These are phyloP conservation scores for Drosophila borborema DNA, from an alignment of 2,888 invertebrate species.

Conservation along the genomic window DNA sequence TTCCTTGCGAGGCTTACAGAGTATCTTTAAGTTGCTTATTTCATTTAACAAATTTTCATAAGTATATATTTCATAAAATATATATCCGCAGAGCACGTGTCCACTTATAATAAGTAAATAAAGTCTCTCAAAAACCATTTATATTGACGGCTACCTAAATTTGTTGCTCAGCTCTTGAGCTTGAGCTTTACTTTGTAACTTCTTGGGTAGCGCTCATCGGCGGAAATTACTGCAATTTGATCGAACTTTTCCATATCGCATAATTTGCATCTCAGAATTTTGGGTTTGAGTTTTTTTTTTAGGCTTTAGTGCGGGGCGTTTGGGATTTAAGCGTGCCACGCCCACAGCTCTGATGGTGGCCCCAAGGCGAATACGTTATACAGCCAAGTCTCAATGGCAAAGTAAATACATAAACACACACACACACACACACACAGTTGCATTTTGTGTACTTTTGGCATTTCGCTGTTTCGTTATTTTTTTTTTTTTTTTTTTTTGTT, in stretches of 20 bases:
- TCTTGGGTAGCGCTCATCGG: constrained; percentile 5
- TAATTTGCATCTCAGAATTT: constrained; percentile 67
- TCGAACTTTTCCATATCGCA: constrained; percentile 55
- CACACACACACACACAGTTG: constrained; percentile 6
- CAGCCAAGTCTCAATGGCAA: constrained; percentile 24
- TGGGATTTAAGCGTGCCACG: constrained; percentile 58
- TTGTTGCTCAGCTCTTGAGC: constrained; percentile 41
- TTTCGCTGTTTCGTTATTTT: constrained; percentile 31
- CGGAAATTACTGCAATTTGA: constrained; percentile 71
- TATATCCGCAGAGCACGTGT: constrained; percentile 16
- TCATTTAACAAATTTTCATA: too few relatives aligned
- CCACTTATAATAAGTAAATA: constrained; percentile 25
- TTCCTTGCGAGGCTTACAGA: not conserved
- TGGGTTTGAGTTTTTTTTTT: not conserved
- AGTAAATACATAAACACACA: constrained; percentile 22
- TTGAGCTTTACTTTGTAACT: constrained; percentile 28
- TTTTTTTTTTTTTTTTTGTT: constrained; percentile 38
- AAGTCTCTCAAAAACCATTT: constrained; percentile 32
- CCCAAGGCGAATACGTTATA: constrained; percentile 27
- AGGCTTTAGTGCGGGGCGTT: constrained; percentile 43
- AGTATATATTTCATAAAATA: not conserved
- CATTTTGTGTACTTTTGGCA: constrained; percentile 32
- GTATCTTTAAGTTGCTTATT: not conserved
- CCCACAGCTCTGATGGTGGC: constrained; percentile 53
- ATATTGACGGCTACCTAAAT: constrained; percentile 44